Evolutionary conservation across 2,888 invertebrate species (phyloP).

Genomic region (Pocota personata): DNA sequence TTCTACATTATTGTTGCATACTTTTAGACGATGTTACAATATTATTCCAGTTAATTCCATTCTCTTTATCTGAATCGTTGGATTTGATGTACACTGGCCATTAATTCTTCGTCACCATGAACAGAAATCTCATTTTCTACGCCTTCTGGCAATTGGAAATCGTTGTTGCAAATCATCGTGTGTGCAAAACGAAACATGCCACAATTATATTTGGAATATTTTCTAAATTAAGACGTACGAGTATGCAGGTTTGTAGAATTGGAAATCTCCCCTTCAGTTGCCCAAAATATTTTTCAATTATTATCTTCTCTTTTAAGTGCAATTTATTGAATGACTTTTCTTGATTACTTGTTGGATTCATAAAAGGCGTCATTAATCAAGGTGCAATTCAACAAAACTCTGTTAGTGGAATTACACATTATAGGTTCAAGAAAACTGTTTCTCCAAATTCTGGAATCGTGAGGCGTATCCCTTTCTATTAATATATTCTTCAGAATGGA

Average conservation of each 20-base stretch:
- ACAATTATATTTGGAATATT: no score
- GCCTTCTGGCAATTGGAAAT: background rate
- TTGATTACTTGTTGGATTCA: no score
- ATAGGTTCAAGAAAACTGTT: no score
- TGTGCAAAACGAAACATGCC: background rate
- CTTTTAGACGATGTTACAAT: background rate
- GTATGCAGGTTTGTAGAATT: constrained; percentile 10
- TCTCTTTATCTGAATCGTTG: background rate
- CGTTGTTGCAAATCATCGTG: background rate
- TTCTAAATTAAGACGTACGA: no score
- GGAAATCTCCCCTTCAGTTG: constrained; percentile 14
- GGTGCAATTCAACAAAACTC: no score
- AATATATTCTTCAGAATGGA: background rate
- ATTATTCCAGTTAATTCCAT: background rate
- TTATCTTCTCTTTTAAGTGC: no score
- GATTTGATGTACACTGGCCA: background rate
- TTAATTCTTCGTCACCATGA: no score
- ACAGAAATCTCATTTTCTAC: no score
- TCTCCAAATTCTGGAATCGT: constrained; percentile 21
- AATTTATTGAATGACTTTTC: no score
- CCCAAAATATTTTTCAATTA: background rate
- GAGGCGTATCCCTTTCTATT: constrained; percentile 19
- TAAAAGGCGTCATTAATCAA: no score
- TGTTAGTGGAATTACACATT: no score
- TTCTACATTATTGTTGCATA: no score